Conservation (phyloP, 2,797 vertebrate species). For the Varecia variegata region DNA sequence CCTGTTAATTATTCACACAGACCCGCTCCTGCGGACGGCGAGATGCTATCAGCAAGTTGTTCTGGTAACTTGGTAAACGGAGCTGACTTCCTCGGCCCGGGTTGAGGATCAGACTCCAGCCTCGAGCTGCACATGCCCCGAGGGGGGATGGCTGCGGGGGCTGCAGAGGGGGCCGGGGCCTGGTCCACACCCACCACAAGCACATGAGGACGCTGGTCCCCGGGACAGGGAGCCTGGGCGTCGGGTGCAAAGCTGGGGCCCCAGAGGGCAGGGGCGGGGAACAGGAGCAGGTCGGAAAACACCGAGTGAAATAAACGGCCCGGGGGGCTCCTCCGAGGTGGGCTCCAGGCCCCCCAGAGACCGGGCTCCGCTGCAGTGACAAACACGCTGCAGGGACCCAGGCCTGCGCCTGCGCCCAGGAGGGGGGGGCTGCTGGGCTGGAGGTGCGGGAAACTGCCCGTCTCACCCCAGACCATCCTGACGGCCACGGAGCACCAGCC, state of each 20-base stretch:
- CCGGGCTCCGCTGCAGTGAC: not conserved
- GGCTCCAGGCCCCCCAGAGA: too few species aligned
- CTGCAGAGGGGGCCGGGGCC: not conserved
- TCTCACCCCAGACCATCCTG: not conserved
- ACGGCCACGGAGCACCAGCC: not conserved
- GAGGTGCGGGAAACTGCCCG: not conserved
- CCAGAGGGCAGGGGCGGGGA: not conserved
- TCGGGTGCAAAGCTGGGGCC: not conserved
- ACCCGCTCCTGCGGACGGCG: not conserved
- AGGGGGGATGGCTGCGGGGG: fast-evolving
- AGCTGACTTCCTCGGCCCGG: not conserved
- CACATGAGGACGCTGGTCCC: not conserved
- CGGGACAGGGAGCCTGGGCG: not conserved
- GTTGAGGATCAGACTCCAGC: not conserved
- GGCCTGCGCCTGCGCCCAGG: not conserved
- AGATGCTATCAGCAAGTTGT: conserved; percentile 36
- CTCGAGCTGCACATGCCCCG: not conserved
- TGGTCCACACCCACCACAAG: not conserved
- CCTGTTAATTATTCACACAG: conserved; percentile 63
- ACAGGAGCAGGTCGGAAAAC: not conserved
- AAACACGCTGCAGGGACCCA: too few species aligned
- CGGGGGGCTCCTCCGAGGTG: too few species aligned
- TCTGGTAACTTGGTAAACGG: conserved; percentile 42
- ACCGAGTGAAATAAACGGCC: not conserved
- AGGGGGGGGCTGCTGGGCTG: not conserved